A percentile compares a stretch with the other conserved stretches of the same genome.
phyloP scores from a whole-genome alignment of 1,140 invertebrate species.

The Drosophila ohnishii region DNA sequence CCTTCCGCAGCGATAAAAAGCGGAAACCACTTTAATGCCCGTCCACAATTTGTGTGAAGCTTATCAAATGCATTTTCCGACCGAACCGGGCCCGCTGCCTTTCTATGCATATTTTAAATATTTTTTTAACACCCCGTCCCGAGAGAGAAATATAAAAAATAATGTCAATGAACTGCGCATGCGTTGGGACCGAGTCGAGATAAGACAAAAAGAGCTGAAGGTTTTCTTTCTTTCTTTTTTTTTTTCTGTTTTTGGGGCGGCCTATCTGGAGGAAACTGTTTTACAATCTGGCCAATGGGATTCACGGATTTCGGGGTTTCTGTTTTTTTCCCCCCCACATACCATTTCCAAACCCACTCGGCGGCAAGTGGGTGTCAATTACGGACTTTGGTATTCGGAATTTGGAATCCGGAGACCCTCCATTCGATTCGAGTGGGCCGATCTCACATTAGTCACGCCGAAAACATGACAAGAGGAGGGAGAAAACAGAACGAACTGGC shows the following conservation, averaged over 20 bases:
- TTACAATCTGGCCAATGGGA: conserved; percentile 63
- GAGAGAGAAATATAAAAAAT: neutral
- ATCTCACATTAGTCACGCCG: conserved; percentile 71
- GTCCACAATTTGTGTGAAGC: conserved; percentile 48
- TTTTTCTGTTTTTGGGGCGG: conserved; percentile 31
- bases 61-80: conserved; percentile 78
- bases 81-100: conserved; percentile 19
- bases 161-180: conserved; percentile 73
- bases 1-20: conserved; percentile 69
- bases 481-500: neutral
- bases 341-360: conserved; percentile 24
- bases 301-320: conserved; percentile 34
- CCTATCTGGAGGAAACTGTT: conserved; percentile 68
- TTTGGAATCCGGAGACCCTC: conserved; percentile 31
- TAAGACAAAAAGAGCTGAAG: conserved; percentile 48
- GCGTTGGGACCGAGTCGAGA: conserved; percentile 54
- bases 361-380: conserved; percentile 76
- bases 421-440: conserved; percentile 46
- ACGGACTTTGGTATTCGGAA: conserved; percentile 42
- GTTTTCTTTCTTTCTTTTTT: conserved; percentile 27
- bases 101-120: conserved; percentile 60
- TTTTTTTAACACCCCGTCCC: conserved; percentile 31
- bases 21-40: conserved; percentile 58
- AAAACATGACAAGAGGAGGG: conserved; percentile 29
- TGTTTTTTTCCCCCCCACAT: conserved; percentile 2